Evolutionary conservation across 2,113 vertebrate genomes (phyloP).

Genomic region (Etheostoma cragini): DNA sequence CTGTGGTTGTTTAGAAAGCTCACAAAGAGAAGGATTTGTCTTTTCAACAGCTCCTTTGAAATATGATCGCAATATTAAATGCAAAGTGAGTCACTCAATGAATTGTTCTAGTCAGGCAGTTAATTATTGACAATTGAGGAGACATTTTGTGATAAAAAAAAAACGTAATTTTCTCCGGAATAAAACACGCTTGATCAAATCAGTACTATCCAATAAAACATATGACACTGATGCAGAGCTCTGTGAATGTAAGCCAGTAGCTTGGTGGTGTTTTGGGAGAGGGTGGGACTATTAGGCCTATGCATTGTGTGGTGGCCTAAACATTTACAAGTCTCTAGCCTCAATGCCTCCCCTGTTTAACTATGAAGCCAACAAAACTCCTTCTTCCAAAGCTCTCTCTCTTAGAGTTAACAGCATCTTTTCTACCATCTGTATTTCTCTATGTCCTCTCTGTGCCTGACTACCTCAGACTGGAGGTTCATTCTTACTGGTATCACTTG

Average conservation of each 20-base stretch:
- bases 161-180: background rate
- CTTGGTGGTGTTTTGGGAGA: constrained; percentile 15
- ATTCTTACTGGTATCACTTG: background rate
- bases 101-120: background rate
- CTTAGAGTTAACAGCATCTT: constrained; percentile 12
- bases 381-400: constrained; percentile 30
- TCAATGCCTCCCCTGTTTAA: constrained; percentile 55
- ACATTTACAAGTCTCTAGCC: constrained; percentile 54
- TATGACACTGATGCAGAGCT: background rate
- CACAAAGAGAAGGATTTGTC: background rate
- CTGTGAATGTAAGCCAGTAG: background rate
- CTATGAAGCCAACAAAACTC: constrained; percentile 40
- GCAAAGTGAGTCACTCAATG: background rate
- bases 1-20: constrained; percentile 4
- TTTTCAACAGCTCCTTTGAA: background rate
- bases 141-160: background rate
- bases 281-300: constrained; percentile 42
- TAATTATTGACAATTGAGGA: background rate
- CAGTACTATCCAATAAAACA: background rate
- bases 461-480: background rate
- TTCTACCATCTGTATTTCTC: background rate
- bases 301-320: constrained; percentile 52
- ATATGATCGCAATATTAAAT: constrained; percentile 5
- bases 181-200: background rate
- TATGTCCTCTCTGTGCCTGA: background rate